Percentiles rank a stretch among this genome's conserved stretches.
phyloP scores from a whole-genome alignment of 1,140 invertebrate species.

The Cecropterus lyciades region DNA sequence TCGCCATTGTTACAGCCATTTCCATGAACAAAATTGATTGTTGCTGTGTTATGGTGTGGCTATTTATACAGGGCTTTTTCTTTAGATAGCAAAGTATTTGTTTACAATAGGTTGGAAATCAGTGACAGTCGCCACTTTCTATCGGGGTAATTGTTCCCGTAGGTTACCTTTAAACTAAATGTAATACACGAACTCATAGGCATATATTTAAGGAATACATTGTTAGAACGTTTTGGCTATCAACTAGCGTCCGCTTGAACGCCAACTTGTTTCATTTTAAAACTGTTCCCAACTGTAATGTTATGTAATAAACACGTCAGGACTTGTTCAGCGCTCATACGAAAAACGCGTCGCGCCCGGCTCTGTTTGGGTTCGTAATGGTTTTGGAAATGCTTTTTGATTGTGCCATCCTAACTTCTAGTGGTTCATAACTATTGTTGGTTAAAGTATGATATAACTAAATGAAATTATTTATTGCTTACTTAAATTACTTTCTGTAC shows the following conservation, averaged over 20 bases:
- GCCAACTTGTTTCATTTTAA: conserved; percentile 47
- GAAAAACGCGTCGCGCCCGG: conserved; percentile 31
- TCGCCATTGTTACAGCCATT: too few species aligned
- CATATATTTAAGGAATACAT: too few species aligned
- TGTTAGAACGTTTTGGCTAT: conserved; percentile 54
- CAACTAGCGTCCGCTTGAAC: conserved; percentile 38
- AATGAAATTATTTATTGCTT: too few species aligned
- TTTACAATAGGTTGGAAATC: too few species aligned
- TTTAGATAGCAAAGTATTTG: too few species aligned
- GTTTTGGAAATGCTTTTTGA: conserved; percentile 25
- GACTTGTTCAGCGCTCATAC: conserved; percentile 27
- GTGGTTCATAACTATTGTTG: conserved; percentile 10
- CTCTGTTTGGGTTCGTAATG: conserved; percentile 32
- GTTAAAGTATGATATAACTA: not conserved
- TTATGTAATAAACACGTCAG: conserved; percentile 38
- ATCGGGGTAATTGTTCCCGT: too few species aligned
- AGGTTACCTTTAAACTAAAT: too few species aligned
- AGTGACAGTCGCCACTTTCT: too few species aligned
- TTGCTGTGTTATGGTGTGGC: conserved; percentile 39
- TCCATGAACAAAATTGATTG: not conserved
- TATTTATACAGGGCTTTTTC: too few species aligned
- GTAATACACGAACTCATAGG: too few species aligned
- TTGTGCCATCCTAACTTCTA: conserved; percentile 13
- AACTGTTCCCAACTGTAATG: conserved; percentile 36
- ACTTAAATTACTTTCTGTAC: too few species aligned